Evolutionary conservation across 2,797 vertebrate genomes (phyloP), one percentile per base, ranked within the genome.

Genomic region (Rhabdophis nuchalis): DNA sequence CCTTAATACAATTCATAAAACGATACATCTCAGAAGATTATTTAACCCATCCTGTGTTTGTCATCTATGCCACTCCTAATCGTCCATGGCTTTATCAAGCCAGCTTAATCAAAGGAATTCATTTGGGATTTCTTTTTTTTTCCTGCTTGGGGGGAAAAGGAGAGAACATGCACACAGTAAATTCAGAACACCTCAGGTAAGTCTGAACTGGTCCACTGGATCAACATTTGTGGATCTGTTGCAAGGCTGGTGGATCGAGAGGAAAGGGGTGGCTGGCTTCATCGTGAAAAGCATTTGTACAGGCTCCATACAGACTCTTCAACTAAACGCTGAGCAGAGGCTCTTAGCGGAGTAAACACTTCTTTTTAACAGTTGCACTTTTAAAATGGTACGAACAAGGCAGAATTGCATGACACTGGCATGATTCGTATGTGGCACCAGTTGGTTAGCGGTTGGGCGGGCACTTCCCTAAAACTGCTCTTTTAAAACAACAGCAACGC

Each of bases 21-120:
- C 32, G 64, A 89, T 60, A 77, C 61, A 60, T 32, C 90, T 88
- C 86, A 93, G 68, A 94, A 93, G 56, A 93, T 92, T 87, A 92
- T 93, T 93, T 16, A 92, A 95, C 9, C 64, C 95, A 94, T 90
- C 0, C 20, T 93, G 87, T 93, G 82, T 93, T 89, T 57, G 95
- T 96, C 95, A 94, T 91, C 94, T 86, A 5, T 93, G 92, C 90
- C 91, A 93, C 0, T 87, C 36, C 93, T 94, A 95, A 95, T 93
- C 93, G 91, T 95, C 95, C 91, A 1, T 93, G 94, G 92, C 92
- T 95, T 93, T 94, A 46, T 93, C 93, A 95, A 94, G 94, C 94
- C 94, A 87, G 77, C 94, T 95, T 91, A 23, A 27, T 95, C 94
- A 93, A 87, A 93, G 50, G 87, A 92, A 94, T 52, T 95, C 57